Conservation (phyloP, 2,113 vertebrate genomes). For the Oreotragus oreotragus region DNA sequence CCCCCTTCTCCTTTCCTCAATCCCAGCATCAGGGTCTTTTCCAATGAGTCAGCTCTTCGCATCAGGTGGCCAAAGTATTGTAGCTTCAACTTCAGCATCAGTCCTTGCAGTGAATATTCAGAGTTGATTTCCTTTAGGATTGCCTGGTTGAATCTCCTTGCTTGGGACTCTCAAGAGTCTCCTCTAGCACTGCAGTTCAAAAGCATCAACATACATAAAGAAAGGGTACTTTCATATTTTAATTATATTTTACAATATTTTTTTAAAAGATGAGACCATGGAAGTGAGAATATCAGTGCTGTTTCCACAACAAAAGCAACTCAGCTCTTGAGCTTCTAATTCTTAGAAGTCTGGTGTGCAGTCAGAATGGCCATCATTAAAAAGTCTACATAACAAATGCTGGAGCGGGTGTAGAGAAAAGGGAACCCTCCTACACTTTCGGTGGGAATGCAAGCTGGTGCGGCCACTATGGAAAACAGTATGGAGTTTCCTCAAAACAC, state of each 20-base stretch:
- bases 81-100: not conserved
- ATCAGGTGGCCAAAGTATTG: not conserved
- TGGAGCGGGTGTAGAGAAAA: not conserved
- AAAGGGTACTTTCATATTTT: conserved; percentile 51
- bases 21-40: not conserved
- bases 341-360: not conserved
- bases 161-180: not conserved
- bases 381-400: not conserved
- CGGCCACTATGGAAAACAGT: not conserved
- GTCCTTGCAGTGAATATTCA: not conserved
- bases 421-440: not conserved
- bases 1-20: not conserved
- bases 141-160: not conserved
- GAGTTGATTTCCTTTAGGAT: not conserved
- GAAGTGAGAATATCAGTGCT: conserved; percentile 37
- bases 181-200: accelerated
- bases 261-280: conserved; percentile 21
- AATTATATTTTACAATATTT: not conserved
- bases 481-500: not conserved
- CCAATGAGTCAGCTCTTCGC: not conserved
- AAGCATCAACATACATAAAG: not conserved
- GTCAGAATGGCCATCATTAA: not conserved
- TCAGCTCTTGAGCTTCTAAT: not conserved
- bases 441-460: not conserved
- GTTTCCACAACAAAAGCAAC: not conserved